Percentiles rank a stretch among this genome's conserved stretches.
Evolutionary conservation across 1,140 invertebrate species (phyloP).

Genomic region (Platorchestia sp.): DNA sequence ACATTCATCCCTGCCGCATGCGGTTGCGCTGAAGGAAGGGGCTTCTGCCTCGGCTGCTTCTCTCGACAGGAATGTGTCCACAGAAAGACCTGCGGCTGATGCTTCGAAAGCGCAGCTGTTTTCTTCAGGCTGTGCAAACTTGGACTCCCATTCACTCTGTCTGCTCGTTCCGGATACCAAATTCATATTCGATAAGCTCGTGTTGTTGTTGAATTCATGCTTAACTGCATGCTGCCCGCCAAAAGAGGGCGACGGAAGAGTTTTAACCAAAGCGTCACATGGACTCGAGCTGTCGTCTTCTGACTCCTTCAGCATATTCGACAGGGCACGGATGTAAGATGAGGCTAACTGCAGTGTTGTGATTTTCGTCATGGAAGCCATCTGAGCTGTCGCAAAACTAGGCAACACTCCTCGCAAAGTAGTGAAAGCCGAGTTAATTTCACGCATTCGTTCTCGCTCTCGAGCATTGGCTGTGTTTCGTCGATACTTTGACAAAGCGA

Average conservation of each 20-base stretch:
- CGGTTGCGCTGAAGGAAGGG: not conserved
- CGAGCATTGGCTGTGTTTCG: conserved; percentile 89
- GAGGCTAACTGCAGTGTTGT: conserved; percentile 81
- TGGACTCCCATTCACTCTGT: not conserved
- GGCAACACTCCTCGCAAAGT: conserved; percentile 83
- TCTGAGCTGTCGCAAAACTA: conserved; percentile 8
- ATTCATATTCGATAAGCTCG: conserved; percentile 42
- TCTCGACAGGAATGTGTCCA: conserved; percentile 2
- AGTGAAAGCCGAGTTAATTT: conserved; percentile 90
- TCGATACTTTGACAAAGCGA: conserved; percentile 78
- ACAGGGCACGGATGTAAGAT: conserved; percentile 83
- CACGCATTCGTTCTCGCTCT: conserved; percentile 85
- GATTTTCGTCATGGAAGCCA: conserved; percentile 80
- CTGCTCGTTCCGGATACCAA: not conserved
- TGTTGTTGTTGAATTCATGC: conserved; percentile 32
- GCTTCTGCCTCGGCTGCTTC: not conserved
- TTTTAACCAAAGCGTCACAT: not conserved
- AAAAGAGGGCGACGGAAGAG: not conserved
- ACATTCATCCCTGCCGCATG: not conserved
- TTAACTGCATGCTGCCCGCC: not conserved
- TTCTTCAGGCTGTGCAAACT: not conserved
- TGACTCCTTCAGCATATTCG: conserved; percentile 69
- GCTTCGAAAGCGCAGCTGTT: conserved; percentile 16
- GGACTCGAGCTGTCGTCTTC: not conserved
- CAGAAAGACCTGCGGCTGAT: not conserved